Evolutionary conservation across 2,797 vertebrate species (phyloP).

Genomic region (Pteropus rufus): DNA sequence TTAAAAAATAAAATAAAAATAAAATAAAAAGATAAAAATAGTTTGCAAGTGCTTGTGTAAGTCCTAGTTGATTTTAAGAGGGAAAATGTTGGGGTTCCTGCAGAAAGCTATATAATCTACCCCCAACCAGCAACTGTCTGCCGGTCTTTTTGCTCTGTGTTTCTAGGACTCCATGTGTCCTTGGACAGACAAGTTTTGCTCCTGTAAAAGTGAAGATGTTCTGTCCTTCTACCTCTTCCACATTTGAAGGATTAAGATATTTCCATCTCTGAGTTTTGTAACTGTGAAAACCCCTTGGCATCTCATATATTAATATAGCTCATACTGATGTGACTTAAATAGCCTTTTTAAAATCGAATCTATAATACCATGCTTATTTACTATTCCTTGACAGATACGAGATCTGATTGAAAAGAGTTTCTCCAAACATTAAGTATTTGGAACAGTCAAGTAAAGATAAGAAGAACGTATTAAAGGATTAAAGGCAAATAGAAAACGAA

Average conservation of each 20-base stretch:
- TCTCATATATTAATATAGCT: constrained; percentile 63
- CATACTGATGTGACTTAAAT: constrained; percentile 52
- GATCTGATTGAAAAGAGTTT: constrained; percentile 68
- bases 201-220: background rate
- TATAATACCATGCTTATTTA: constrained; percentile 71
- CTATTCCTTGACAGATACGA: constrained; percentile 65
- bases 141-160: background rate
- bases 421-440: constrained; percentile 65
- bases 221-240: background rate
- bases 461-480: constrained; percentile 73
- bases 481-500: constrained; percentile 70
- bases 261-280: constrained; percentile 16
- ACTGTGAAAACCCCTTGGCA: constrained; percentile 25
- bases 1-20: too few relatives aligned
- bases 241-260: constrained; percentile 60
- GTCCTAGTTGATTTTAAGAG: background rate
- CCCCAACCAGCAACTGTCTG: background rate
- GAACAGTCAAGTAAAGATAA: constrained; percentile 71
- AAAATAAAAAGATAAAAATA: background rate
- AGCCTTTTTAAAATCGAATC: constrained; percentile 72
- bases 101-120: background rate
- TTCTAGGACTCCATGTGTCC: background rate
- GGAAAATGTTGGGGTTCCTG: background rate
- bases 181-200: constrained; percentile 12
- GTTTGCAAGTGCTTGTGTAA: background rate